Evolutionary conservation across 64 coral and sea anemone species (phyloP).

Genomic region (Orbicella faveolata): DNA sequence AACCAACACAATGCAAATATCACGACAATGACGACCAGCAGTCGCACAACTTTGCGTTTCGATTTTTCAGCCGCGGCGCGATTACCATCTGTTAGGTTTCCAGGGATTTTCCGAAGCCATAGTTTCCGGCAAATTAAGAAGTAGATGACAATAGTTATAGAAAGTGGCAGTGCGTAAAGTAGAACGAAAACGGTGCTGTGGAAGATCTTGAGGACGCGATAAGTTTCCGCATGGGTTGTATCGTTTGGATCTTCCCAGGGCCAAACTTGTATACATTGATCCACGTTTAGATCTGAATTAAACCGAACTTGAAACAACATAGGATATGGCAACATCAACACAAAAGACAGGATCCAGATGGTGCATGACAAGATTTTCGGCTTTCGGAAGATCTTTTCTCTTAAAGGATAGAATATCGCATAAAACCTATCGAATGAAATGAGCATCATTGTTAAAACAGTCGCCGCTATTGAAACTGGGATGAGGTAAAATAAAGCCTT

Average conservation of each 20-base stretch:
- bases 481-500: conserved; percentile 42
- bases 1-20: conserved; percentile 59
- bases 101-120: conserved; percentile 63
- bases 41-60: conserved; percentile 28
- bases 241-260: conserved; percentile 7
- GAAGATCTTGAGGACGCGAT: conserved; percentile 30
- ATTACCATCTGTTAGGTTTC: conserved; percentile 46
- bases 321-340: conserved; percentile 40
- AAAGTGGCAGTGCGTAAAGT: conserved; percentile 45
- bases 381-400: conserved; percentile 54
- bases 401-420: conserved; percentile 45
- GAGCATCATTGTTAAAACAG: conserved; percentile 55
- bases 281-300: not conserved
- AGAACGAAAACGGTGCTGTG: conserved; percentile 39
- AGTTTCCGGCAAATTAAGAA: conserved; percentile 53
- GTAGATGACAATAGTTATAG: conserved; percentile 21
- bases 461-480: conserved; percentile 44
- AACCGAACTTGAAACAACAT: not conserved
- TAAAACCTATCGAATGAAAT: conserved; percentile 58
- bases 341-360: conserved; percentile 60
- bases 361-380: conserved; percentile 20
- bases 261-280: conserved; percentile 28
- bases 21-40: conserved; percentile 41
- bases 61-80: conserved; percentile 29
- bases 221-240: not conserved